These are phyloP conservation scores for Dicyrtoma fusca DNA, from an alignment of 2,888 invertebrate species.

Conservation along the genomic window DNA sequence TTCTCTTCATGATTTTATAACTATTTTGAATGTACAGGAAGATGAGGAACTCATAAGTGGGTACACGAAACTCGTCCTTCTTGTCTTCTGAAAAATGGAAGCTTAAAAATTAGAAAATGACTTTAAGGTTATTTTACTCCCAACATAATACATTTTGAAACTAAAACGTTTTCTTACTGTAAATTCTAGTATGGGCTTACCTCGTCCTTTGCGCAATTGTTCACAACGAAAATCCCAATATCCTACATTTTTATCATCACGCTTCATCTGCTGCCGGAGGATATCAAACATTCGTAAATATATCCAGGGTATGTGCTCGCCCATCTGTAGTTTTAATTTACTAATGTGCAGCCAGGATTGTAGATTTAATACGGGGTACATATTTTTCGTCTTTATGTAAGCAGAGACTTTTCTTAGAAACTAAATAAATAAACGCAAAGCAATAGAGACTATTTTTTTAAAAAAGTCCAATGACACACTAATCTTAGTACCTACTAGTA, in stretches of 20 bases:
- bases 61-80: conserved; percentile 36
- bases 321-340: conserved; percentile 44
- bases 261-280: conserved; percentile 25
- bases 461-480: too few species aligned
- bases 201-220: conserved; percentile 18
- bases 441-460: too few species aligned
- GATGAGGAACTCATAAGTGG: conserved; percentile 43
- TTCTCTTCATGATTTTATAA: conserved; percentile 38
- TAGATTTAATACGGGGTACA: conserved; percentile 41
- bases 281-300: conserved; percentile 44
- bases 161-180: background rate
- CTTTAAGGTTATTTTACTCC: too few species aligned
- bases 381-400: conserved; percentile 34
- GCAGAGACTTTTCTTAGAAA: conserved; percentile 14
- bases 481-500: too few species aligned
- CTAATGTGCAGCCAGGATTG: conserved; percentile 44
- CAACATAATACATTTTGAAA: too few species aligned
- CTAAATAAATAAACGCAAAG: background rate
- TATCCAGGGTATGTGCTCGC: conserved; percentile 31
- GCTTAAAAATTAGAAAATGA: too few species aligned
- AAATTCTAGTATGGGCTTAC: background rate
- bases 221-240: conserved; percentile 28
- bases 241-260: background rate
- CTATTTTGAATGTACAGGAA: conserved; percentile 50
- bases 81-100: conserved; percentile 19